Percentiles rank a stretch among this genome's conserved stretches.
Evolutionary conservation across 2,113 vertebrate species (phyloP).

Genomic region (Oenanthe melanoleuca): DNA sequence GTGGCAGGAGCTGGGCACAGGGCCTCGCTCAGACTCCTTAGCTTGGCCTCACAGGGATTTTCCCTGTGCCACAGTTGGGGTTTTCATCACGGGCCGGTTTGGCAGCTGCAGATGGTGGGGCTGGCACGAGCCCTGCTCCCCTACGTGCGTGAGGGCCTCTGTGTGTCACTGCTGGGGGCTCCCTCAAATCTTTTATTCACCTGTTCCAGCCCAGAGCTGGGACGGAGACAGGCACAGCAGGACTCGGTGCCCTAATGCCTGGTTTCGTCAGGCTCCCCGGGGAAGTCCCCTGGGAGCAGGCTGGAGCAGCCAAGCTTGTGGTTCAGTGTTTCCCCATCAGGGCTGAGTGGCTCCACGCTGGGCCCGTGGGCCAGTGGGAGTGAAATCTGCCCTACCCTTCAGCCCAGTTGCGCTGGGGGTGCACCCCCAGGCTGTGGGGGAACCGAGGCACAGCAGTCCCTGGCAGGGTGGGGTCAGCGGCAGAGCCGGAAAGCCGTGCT

Average conservation of each 20-base stretch:
- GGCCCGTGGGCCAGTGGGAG: not conserved
- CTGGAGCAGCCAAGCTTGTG: not conserved
- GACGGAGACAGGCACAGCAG: not conserved
- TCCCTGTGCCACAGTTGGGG: not conserved
- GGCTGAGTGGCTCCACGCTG: fast-evolving
- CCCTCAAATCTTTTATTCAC: not conserved
- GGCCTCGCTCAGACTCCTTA: fast-evolving
- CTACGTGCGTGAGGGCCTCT: fast-evolving
- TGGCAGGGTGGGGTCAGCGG: not conserved
- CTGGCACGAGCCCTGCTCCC: fast-evolving
- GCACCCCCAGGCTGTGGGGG: not conserved
- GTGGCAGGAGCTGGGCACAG: not conserved
- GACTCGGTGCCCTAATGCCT: not conserved
- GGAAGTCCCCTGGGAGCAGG: not conserved
- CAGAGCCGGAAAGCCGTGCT: fast-evolving
- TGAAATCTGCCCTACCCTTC: not conserved
- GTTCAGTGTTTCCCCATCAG: not conserved
- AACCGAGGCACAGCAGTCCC: not conserved
- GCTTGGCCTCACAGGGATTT: not conserved
- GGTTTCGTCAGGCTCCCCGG: fast-evolving
- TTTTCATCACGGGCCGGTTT: fast-evolving
- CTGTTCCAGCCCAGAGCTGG: not conserved
- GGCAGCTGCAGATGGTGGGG: not conserved
- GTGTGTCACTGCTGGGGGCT: not conserved
- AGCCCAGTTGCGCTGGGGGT: not conserved